Base-by-base conservation (phyloP, 1,140 invertebrate species). In the Saccostrea echinata region DNA sequence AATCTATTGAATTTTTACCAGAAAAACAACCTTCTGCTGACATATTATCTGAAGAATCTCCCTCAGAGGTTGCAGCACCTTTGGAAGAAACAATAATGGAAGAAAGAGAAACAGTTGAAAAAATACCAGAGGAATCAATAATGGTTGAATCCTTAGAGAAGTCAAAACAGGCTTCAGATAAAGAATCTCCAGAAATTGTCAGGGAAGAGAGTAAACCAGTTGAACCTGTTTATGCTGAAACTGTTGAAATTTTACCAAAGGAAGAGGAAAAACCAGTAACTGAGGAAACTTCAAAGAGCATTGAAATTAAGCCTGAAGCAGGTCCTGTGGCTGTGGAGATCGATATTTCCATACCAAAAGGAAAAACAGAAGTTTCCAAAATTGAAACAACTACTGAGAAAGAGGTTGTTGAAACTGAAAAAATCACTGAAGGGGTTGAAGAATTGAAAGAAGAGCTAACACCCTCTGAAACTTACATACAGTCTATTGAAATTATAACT, bases 1-100 rank as follows among this genome's bases (percentile, higher is more conserved):
- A 88, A 43, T 71, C 87, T 30, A 71, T 88, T 18, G 86, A 88
- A 80, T 18, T 80, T 18, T 52, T 88, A 18, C 82, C 64, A 9
- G 64, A 88, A 52, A 55, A 3, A 11, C 27, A 88, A 84, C 43
- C 33, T 71, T 27, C n/a, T 53, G 43, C n/a, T n/a, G n/a, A 86
- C 43, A 43, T 85, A 2, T 27, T 27, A 30, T 64, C 30, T 13
- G 16, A 33, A 51, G 51, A 76, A 53, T 52, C 35, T 24, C 18
- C 51, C 27, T 55, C 27, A 33, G 61, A 84, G 53, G 11, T 33
- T 30, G 27, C 76, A 55, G 68, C 35, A 24, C 57, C 51, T n/a
- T 27, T 27, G 35, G 81, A 86, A 27, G 52, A 68, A 24, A 68
- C 27, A n/a, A 24, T 86, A 43, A 80, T 24, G 24, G 51, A 80